Evolutionary conservation across 92 coral and sea anemone species (phyloP).

Genomic region (Palythoa grandiflora): DNA sequence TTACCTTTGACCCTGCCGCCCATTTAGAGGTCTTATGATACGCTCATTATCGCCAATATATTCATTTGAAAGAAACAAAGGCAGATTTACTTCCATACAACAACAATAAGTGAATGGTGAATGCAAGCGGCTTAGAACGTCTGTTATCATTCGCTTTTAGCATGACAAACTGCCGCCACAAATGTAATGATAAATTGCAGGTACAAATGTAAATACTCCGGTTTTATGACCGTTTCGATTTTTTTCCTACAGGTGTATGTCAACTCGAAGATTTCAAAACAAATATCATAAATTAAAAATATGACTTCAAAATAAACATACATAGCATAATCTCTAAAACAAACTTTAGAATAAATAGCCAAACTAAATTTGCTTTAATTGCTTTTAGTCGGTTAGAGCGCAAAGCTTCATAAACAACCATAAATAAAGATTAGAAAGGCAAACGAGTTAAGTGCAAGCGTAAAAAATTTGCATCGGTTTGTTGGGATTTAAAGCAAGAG

Average conservation of each 20-base stretch:
- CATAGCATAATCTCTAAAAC: constrained; percentile 34
- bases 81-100: constrained; percentile 22
- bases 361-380: background rate
- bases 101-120: background rate
- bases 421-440: too few relatives aligned
- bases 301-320: constrained; percentile 30
- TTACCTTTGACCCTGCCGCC: constrained; percentile 26
- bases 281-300: constrained; percentile 16
- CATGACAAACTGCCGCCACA: background rate
- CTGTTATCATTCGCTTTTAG: background rate
- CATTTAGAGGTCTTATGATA: constrained; percentile 16
- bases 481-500: too few relatives aligned
- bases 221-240: background rate
- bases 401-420: background rate
- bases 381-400: background rate
- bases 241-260: background rate
- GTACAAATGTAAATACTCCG: too few relatives aligned
- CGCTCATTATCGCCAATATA: constrained; percentile 7
- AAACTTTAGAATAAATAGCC: constrained; percentile 1
- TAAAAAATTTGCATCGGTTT: too few relatives aligned
- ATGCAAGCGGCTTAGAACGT: background rate
- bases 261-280: constrained; percentile 1
- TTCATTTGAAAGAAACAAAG: constrained; percentile 22
- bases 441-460: too few relatives aligned
- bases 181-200: background rate